phyloP scores from a whole-genome alignment of 2,888 invertebrate genomes.

The Arge pagana region DNA sequence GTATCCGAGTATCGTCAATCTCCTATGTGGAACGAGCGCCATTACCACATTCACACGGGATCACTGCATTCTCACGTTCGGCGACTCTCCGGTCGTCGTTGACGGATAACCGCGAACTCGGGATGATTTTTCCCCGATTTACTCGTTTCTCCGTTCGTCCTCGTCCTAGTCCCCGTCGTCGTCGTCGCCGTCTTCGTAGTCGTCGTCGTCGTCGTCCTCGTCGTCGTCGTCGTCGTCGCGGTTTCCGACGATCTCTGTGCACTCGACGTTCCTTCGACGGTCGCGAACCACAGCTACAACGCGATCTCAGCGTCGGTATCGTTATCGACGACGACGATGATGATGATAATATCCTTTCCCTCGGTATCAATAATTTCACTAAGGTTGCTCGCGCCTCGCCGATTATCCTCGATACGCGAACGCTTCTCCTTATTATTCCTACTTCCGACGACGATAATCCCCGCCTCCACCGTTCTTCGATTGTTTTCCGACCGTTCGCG shows the following conservation, averaged over 20 bases:
- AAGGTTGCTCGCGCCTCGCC: too few relatives aligned
- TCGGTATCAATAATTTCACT: too few relatives aligned
- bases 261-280: neutral
- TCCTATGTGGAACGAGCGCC: slow-evolving; percentile 41
- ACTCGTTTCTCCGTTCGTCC: slow-evolving; percentile 20
- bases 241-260: neutral
- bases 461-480: too few relatives aligned
- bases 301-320: too few relatives aligned
- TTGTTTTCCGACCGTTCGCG: too few relatives aligned
- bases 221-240: neutral
- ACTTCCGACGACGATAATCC: too few relatives aligned
- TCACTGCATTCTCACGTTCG: too few relatives aligned
- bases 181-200: slow-evolving; percentile 15
- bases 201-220: slow-evolving; percentile 21
- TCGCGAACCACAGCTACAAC: too few relatives aligned
- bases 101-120: slow-evolving; percentile 9
- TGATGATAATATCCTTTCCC: too few relatives aligned
- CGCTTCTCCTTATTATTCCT: too few relatives aligned
- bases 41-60: slow-evolving; percentile 41
- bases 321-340: too few relatives aligned
- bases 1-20: slow-evolving; percentile 36
- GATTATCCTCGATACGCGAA: too few relatives aligned
- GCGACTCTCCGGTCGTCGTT: neutral
- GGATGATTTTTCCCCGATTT: slow-evolving; percentile 25
- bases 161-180: slow-evolving; percentile 9